Evolutionary conservation across 2,888 invertebrate genomes (phyloP), one percentile per base, ranked within the genome.

Genomic region (Platycheirus rosarum): DNA sequence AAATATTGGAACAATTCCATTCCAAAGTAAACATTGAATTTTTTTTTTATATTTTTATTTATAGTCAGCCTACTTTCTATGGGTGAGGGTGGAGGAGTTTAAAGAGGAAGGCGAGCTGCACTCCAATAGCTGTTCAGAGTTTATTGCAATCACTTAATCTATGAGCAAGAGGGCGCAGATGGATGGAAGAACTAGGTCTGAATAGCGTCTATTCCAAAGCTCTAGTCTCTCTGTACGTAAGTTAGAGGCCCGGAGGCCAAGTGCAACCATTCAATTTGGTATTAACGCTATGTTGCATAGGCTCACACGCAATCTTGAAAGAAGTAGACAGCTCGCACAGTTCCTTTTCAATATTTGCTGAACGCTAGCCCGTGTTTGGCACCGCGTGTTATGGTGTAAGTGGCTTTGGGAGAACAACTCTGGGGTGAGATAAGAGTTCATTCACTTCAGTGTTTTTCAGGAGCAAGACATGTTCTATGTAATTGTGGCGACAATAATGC

Each of bases 141-240:
- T 68, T 73, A 82, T 77, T 77, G 73, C 82, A 82, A 82, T 82
- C 82, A 76, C 77, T 77, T 82, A 73, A 82, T 77, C 82, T 77
- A 76, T 53, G 60, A n/a, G 26, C 13, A 8, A 9, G 26, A 42
- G 18, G 29, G 23, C 14, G 42, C 26, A 26, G n/a, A 6, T 32
- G 8, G 29, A 8, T 5, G 29, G 29, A 23, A 6, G 16, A 14
- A n/a, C n/a, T n/a, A n/a, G 11, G 14, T 8, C 3, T 1, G 16
- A 51, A 60, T 29, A 16, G 26, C n/a, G 11, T 29, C 44, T 18
- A 60, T 60, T 7, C 14, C 16, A 16, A 60, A 60, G 42, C 40
- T 40, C 14, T 16, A 18, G 37, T n/a, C 29, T 44, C 13, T 9
- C 9, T 32, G 13, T 14, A 16, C 11, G 8, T 2, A 16, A 6